Base-by-base conservation (phyloP, 2,888 invertebrate species). In the Andrena hattorfiana region DNA sequence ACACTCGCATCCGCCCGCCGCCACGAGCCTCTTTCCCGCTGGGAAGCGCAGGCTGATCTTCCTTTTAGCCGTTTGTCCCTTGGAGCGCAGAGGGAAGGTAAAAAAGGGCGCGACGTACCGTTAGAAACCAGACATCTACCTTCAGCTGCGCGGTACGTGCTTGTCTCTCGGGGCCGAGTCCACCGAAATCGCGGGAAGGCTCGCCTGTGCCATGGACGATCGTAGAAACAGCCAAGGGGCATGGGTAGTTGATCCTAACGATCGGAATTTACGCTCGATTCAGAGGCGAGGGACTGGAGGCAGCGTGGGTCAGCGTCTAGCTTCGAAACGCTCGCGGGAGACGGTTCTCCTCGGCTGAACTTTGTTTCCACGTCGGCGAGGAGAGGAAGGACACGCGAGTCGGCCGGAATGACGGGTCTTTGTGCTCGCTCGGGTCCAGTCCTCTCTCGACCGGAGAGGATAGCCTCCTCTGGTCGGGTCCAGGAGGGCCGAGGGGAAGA, bases 371-470 rank as follows among this genome's bases (percentile, higher is more conserved):
- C 82, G 82, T 68, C 62, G 80, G 60, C 81, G 66, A 82, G 83
- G 72, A 78, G 86, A 84, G 88, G 87, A 89, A 89, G 87, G 85
- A 88, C 89, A 86, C 81, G 84, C 85, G 71, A 85, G 87, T 85
- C 76, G 77, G 86, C 88, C 82, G 89, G 91, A 90, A 91, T 89
- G 91, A 90, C 90, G 90, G 89, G 91, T 92, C 92, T 91, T 93
- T 92, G 93, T 92, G 92, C 86, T 85, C 69, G 87, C 74, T 83
- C 84, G 85, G 79, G 85, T 90, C 88, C 89, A 88, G 88, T 87
- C 87, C 79, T 82, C 74, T 81, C 79, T 69, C 59, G 64, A 13
- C 69, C 70, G 70, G 74, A 81, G 81, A 82, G 84, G 81, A 80
- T 83, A 84, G 56, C 56, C 56, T 77, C 86, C 82, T 77, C 51